Evolutionary conservation across 2,113 vertebrate genomes (phyloP).

Genomic region (Prunella fulvescens): DNA sequence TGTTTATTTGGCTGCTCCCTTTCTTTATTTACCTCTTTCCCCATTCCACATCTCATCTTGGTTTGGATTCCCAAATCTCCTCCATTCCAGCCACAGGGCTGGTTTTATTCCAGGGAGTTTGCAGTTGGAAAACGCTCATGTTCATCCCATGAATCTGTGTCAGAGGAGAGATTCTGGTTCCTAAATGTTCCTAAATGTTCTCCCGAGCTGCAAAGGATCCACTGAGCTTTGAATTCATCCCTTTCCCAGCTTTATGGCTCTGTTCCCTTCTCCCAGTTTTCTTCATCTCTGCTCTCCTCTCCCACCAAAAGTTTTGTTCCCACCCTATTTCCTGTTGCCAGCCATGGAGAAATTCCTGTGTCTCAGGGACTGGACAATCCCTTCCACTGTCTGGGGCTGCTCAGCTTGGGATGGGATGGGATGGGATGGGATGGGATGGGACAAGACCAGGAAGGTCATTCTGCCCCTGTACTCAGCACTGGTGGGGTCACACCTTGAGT

Average conservation of each 20-base stretch:
- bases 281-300: background rate
- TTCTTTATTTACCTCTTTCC: background rate
- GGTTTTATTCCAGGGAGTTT: background rate
- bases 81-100: fast-evolving
- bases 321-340: background rate
- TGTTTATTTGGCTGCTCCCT: background rate
- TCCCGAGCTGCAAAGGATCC: background rate
- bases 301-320: background rate
- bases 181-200: background rate
- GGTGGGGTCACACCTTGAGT: too few species aligned
- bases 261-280: background rate
- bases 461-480: background rate
- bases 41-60: background rate
- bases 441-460: background rate
- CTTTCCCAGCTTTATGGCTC: background rate
- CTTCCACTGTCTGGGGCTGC: too few species aligned
- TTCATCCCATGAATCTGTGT: background rate
- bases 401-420: background rate
- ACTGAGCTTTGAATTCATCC: background rate
- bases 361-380: background rate
- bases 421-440: background rate
- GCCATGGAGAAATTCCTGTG: background rate
- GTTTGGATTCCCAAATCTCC: background rate
- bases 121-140: background rate
- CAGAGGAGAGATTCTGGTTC: background rate